Percentiles rank a stretch among this genome's conserved stretches.
These are phyloP conservation scores for Operophtera brumata DNA, from an alignment of 2,888 invertebrate genomes.

Conservation along the genomic window DNA sequence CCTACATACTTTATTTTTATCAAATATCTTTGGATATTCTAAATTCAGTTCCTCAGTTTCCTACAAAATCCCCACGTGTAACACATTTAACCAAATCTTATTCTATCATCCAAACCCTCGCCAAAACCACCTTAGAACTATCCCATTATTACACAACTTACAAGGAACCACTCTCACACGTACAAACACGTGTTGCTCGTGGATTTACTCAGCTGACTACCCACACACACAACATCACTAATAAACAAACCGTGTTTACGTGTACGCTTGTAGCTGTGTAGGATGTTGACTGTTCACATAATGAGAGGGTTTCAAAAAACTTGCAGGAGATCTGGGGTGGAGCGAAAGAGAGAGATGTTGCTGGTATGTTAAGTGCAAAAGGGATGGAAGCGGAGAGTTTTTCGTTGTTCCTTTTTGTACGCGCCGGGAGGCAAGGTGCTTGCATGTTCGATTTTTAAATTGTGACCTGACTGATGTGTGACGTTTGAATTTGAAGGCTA, in stretches of 20 bases:
- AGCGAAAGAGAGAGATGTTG: constrained; percentile 46
- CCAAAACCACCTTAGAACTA: constrained; percentile 24
- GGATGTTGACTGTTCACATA: constrained; percentile 65
- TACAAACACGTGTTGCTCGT: constrained; percentile 48
- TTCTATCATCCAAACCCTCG: constrained; percentile 20
- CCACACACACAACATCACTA: constrained; percentile 54
- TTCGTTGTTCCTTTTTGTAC: constrained; percentile 66
- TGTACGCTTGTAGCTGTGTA: constrained; percentile 45
- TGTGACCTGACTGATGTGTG: constrained; percentile 67
- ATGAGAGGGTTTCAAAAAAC: constrained; percentile 73
- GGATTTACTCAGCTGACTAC: constrained; percentile 69
- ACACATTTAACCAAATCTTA: constrained; percentile 19
- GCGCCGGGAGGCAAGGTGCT: constrained; percentile 76
- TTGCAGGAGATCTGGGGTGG: constrained; percentile 61
- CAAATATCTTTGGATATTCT: neutral
- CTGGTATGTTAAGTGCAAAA: constrained; percentile 34
- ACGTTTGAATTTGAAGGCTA: constrained; percentile 43
- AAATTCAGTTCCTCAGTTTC: neutral
- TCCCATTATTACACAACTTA: constrained; percentile 28
- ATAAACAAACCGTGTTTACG: constrained; percentile 53
- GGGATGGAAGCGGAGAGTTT: constrained; percentile 51
- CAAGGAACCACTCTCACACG: constrained; percentile 32
- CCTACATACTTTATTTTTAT: too few species aligned
- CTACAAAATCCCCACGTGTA: neutral
- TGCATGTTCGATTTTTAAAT: constrained; percentile 67